Conservation (phyloP, 2,888 invertebrate genomes). For the Raillietiella orientalis region DNA sequence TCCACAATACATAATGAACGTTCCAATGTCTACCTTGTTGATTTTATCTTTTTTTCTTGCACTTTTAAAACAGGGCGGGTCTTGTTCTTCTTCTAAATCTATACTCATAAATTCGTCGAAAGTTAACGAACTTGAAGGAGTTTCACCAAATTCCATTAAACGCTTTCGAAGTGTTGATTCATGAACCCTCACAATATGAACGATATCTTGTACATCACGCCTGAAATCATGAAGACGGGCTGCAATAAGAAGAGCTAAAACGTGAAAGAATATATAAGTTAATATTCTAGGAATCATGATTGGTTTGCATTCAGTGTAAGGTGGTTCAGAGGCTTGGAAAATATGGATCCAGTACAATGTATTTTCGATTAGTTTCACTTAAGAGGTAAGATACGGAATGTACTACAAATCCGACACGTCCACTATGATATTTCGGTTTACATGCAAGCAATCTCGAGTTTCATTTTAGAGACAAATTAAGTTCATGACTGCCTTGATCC, state of each 20-base stretch:
- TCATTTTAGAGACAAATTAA: too few relatives aligned
- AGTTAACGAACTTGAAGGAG: conserved; percentile 74
- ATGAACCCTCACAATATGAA: conserved; percentile 80
- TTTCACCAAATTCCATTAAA: conserved; percentile 77
- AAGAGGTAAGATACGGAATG: too few relatives aligned
- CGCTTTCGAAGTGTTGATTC: conserved; percentile 67
- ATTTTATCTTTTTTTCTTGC: conserved; percentile 57
- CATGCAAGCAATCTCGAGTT: too few relatives aligned
- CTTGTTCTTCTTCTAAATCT: conserved; percentile 81
- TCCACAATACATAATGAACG: too few relatives aligned
- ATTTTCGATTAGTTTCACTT: too few relatives aligned
- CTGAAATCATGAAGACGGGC: conserved; percentile 71
- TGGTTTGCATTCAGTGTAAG: too few relatives aligned
- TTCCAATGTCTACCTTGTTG: not conserved
- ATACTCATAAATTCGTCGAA: conserved; percentile 89
- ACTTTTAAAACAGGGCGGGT: conserved; percentile 76
- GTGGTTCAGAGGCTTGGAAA: too few relatives aligned
- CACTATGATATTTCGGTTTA: too few relatives aligned
- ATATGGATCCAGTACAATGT: too few relatives aligned
- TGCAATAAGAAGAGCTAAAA: conserved; percentile 61
- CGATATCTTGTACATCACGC: conserved; percentile 51
- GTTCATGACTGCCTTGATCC: too few relatives aligned
- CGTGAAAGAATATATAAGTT: conserved; percentile 6
- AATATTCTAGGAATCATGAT: conserved; percentile 1
- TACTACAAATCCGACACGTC: too few relatives aligned